Evolutionary conservation across 2,797 vertebrate genomes (phyloP).

Genomic region (Etheostoma nigrum): DNA sequence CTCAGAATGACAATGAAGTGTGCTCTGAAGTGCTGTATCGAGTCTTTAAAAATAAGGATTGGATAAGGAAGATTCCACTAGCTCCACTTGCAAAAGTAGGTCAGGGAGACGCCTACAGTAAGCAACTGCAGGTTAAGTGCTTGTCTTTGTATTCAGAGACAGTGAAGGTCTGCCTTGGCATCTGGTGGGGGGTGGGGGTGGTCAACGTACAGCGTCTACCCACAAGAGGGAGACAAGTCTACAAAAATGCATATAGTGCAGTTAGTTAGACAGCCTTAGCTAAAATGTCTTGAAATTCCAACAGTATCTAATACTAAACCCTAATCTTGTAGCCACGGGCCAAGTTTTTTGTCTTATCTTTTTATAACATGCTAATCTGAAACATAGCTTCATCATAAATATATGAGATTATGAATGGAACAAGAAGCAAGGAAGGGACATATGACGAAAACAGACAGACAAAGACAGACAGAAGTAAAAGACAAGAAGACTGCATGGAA

Average conservation of each 20-base stretch:
- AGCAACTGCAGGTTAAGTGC: slow-evolving; percentile 83
- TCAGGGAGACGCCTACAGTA: slow-evolving; percentile 81
- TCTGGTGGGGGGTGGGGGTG: slow-evolving; percentile 48
- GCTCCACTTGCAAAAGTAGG: slow-evolving; percentile 78
- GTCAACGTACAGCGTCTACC: slow-evolving; percentile 59
- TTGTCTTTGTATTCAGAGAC: slow-evolving; percentile 80
- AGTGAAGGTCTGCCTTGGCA: slow-evolving; percentile 66
- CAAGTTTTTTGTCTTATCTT: neutral
- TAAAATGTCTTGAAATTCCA: slow-evolving; percentile 26
- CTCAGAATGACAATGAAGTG: slow-evolving; percentile 55
- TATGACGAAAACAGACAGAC: slow-evolving; percentile 6
- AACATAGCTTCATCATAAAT: neutral
- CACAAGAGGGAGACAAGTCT: slow-evolving; percentile 84
- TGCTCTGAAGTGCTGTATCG: slow-evolving; percentile 54
- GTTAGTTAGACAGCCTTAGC: slow-evolving; percentile 7
- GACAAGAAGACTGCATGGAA: slow-evolving; percentile 23
- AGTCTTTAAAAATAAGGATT: slow-evolving; percentile 61
- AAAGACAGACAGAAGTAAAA: slow-evolving; percentile 26
- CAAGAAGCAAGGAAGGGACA: neutral
- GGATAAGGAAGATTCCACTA: slow-evolving; percentile 65
- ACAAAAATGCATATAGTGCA: slow-evolving; percentile 55
- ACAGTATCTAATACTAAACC: slow-evolving; percentile 3
- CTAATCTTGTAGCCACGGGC: neutral
- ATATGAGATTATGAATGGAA: slow-evolving; percentile 5
- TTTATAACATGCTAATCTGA: neutral